Conservation (phyloP, 2,888 invertebrate species). For the Charanyca ferruginea region DNA sequence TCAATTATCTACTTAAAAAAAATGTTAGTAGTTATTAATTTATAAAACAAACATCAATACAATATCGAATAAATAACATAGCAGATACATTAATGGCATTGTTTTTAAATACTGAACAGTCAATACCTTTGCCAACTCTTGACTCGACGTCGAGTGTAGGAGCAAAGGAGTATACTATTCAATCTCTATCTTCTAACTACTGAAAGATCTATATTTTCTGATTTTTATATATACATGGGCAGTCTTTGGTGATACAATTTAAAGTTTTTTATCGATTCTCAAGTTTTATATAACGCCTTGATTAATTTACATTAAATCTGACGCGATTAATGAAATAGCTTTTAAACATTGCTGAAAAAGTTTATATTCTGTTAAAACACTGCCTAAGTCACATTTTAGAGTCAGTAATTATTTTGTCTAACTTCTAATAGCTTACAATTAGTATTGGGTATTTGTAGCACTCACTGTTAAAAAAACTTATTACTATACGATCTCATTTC, state of each 20-base stretch:
- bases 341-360: conserved; percentile 25
- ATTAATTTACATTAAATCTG: conserved; percentile 34
- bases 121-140: conserved; percentile 22
- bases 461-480: conserved; percentile 19
- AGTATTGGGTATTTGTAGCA: conserved; percentile 41
- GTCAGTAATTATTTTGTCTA: neutral
- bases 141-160: conserved; percentile 4
- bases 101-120: conserved; percentile 22
- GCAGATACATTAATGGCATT: conserved; percentile 6
- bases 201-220: conserved; percentile 66
- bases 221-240: conserved; percentile 63
- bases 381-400: conserved; percentile 15
- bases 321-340: conserved; percentile 8
- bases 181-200: conserved; percentile 58
- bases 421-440: conserved; percentile 24
- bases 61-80: conserved; percentile 33
- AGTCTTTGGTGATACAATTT: conserved; percentile 73
- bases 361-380: conserved; percentile 6
- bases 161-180: conserved; percentile 39
- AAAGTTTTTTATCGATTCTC: conserved; percentile 40
- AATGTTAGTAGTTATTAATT: neutral
- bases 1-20: neutral
- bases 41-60: neutral
- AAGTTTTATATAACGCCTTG: conserved; percentile 37
- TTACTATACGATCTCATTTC: conserved; percentile 7